Conservation (phyloP, 2,888 invertebrate genomes). For the Ennomos quercinarius region DNA sequence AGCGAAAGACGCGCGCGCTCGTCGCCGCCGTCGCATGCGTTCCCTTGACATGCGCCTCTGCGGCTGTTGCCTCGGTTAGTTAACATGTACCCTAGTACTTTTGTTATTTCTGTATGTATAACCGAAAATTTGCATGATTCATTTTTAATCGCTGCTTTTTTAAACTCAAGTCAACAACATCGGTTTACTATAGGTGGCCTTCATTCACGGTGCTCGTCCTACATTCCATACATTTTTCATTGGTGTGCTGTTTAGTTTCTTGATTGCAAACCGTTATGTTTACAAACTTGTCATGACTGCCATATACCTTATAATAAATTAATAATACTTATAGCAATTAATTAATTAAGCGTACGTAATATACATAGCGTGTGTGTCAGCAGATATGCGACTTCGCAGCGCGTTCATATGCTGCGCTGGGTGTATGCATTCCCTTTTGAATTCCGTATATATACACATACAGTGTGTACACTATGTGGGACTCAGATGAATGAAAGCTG, state of each 20-base stretch:
- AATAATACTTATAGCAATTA: too few species aligned
- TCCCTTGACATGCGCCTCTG: slow-evolving; percentile 79
- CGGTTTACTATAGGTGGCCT: slow-evolving; percentile 27
- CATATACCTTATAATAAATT: too few species aligned
- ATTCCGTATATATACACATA: too few species aligned
- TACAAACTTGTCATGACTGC: not conserved
- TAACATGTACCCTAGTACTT: slow-evolving; percentile 8
- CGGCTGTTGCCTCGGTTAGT: slow-evolving; percentile 82
- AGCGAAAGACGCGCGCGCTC: slow-evolving; percentile 61
- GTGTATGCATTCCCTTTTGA: not conserved
- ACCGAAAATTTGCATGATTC: slow-evolving; percentile 30
- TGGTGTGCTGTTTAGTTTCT: slow-evolving; percentile 16
- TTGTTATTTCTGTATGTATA: slow-evolving; percentile 25
- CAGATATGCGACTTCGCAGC: too few species aligned
- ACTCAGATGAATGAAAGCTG: slow-evolving; percentile 43
- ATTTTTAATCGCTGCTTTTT: slow-evolving; percentile 36
- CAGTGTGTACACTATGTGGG: not conserved
- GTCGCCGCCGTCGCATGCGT: slow-evolving; percentile 67
- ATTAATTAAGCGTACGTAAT: too few species aligned
- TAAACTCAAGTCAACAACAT: slow-evolving; percentile 2
- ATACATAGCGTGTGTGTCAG: too few species aligned
- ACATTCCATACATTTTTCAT: slow-evolving; percentile 16
- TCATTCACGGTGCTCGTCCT: slow-evolving; percentile 19
- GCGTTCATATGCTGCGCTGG: not conserved
- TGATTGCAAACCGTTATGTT: slow-evolving; percentile 1